A percentile compares a stretch with the other conserved stretches of the same genome.
Conservation (phyloP, 2,113 vertebrate species). For the Ophthalmolycus amberensis region DNA sequence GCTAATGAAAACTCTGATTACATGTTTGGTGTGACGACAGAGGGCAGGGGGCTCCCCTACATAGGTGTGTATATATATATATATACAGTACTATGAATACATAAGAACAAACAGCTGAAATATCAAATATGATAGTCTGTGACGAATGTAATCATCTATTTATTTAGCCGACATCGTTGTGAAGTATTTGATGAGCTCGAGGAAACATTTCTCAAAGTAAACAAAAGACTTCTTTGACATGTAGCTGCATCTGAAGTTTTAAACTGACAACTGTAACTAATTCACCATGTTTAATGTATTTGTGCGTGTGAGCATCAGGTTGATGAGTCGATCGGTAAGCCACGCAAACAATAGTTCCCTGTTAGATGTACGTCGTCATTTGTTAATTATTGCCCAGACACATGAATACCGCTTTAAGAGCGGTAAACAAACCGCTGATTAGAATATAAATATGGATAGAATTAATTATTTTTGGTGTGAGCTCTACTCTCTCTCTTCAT, state of each 20-base stretch:
- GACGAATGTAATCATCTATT: not conserved
- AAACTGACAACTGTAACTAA: constrained; percentile 20
- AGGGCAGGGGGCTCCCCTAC: too few species aligned
- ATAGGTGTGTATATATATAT: too few species aligned
- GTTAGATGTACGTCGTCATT: constrained; percentile 17
- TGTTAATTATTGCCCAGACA: constrained; percentile 24
- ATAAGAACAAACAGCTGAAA: not conserved
- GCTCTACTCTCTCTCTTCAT: constrained; percentile 12
- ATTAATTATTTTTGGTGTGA: constrained; percentile 41
- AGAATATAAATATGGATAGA: constrained; percentile 70
- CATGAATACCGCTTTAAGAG: constrained; percentile 35
- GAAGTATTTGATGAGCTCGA: too few species aligned
- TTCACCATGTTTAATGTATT: constrained; percentile 62
- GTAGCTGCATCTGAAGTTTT: not conserved
- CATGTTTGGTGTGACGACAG: not conserved
- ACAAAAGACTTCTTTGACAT: not conserved
- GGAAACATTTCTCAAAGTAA: not conserved
- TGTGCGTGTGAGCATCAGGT: constrained; percentile 34
- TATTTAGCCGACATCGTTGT: not conserved
- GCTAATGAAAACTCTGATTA: not conserved
- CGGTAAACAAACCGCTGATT: constrained; percentile 67
- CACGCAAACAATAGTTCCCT: constrained; percentile 8
- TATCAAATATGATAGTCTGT: not conserved
- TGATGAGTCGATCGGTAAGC: constrained; percentile 15
- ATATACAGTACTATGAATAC: not conserved